Percentiles rank a stretch among this genome's conserved stretches.
phyloP scores from a whole-genome alignment of 2,888 invertebrate species.

The Nycteola revayana region DNA sequence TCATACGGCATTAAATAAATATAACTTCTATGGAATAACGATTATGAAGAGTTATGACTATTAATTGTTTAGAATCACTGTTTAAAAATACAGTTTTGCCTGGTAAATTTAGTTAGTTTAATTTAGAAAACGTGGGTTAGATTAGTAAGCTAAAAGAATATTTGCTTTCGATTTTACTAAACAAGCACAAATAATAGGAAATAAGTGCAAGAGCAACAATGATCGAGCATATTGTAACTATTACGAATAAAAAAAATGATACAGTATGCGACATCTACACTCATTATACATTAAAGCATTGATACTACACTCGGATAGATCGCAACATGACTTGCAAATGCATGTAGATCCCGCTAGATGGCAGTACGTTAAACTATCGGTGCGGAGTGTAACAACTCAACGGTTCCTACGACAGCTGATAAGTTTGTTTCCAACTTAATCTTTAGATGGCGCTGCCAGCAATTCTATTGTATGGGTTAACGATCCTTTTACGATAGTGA shows the following conservation, averaged over 20 bases:
- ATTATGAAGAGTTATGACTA: constrained; percentile 36
- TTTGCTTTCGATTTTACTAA: too few species aligned
- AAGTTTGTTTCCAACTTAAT: constrained; percentile 11
- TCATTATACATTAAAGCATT: background rate
- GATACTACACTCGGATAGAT: background rate
- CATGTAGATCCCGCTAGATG: constrained; percentile 25
- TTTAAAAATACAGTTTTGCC: constrained; percentile 34
- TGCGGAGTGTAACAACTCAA: background rate
- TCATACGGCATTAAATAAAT: constrained; percentile 28
- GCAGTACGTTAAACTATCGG: constrained; percentile 5
- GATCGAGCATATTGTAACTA: too few species aligned
- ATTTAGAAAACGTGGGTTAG: too few species aligned
- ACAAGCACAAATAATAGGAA: too few species aligned
- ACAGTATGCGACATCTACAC: constrained; percentile 23
- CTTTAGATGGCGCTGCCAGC: constrained; percentile 35
- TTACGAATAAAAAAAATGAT: constrained; percentile 2
- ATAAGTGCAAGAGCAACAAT: too few species aligned
- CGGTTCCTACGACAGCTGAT: constrained; percentile 2
- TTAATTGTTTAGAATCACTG: constrained; percentile 33
- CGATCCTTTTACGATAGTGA: too few species aligned
- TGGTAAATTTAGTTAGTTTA: too few species aligned
- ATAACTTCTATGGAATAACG: constrained; percentile 32
- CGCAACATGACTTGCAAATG: constrained; percentile 3
- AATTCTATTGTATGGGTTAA: too few species aligned
- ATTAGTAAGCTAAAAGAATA: too few species aligned